A percentile compares a stretch with the other conserved stretches of the same genome.
Conservation (phyloP, 2,113 vertebrate species). For the Prionailurus viverrinus region DNA sequence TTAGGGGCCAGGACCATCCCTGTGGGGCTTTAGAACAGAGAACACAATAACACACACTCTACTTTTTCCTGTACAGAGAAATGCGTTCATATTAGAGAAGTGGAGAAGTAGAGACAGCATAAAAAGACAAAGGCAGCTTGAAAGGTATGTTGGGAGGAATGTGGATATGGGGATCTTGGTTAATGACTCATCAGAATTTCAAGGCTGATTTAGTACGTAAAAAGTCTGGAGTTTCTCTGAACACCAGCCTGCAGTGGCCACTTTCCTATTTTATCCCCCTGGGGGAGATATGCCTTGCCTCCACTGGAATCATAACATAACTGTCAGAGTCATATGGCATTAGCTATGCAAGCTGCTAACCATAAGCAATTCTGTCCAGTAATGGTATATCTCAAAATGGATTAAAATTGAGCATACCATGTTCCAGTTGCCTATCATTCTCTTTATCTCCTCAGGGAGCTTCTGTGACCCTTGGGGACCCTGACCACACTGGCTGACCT, state of each 20-base stretch:
- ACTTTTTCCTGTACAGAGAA: not conserved
- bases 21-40: not conserved
- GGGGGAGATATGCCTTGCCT: not conserved
- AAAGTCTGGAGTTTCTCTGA: not conserved
- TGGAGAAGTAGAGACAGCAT: not conserved
- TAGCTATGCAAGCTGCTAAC: slow-evolving; percentile 9
- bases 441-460: not conserved
- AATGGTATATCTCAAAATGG: not conserved
- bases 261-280: not conserved
- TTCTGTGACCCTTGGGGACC: not conserved
- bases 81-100: not conserved
- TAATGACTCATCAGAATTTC: not conserved
- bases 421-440: not conserved
- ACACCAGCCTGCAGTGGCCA: not conserved
- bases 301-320: not conserved
- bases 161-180: not conserved
- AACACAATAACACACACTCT: not conserved
- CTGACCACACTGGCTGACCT: not conserved
- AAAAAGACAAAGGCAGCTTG: not conserved
- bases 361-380: not conserved
- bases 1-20: not conserved
- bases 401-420: not conserved
- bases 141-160: not conserved
- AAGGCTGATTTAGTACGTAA: not conserved
- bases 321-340: not conserved